Conservation (phyloP, 37 sponge, comb jelly and placozoan genomes). For the Ephydatia muelleri region DNA sequence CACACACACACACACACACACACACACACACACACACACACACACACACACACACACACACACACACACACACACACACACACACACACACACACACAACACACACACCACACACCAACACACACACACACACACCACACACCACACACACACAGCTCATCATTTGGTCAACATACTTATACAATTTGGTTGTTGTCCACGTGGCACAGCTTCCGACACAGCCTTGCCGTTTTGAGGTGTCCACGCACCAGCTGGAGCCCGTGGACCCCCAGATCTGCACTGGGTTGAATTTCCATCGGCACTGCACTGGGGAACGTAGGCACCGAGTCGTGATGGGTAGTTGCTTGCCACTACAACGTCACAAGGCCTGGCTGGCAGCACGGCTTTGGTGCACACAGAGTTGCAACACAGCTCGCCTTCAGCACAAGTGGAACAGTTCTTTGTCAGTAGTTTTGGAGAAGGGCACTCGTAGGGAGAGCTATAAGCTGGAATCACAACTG, state of each 20-base stretch:
- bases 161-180: neutral
- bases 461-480: too few relatives aligned
- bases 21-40: neutral
- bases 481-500: too few relatives aligned
- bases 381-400: neutral
- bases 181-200: conserved; percentile 9
- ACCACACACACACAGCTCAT: too few relatives aligned
- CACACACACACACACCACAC: too few relatives aligned
- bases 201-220: neutral
- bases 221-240: conserved; percentile 42
- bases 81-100: neutral
- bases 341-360: neutral
- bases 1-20: neutral
- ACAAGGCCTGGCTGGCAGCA: neutral
- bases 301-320: conserved; percentile 52
- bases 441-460: neutral
- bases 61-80: neutral
- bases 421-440: neutral
- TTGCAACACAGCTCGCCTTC: neutral
- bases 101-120: too few relatives aligned
- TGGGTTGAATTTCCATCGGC: conserved; percentile 24
- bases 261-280: conserved; percentile 58
- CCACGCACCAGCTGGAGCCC: conserved; percentile 79
- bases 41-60: too few relatives aligned
- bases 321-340: neutral